These are phyloP conservation scores for Micrasema minimum DNA, from an alignment of 1,140 invertebrate species.

Conservation along the genomic window DNA sequence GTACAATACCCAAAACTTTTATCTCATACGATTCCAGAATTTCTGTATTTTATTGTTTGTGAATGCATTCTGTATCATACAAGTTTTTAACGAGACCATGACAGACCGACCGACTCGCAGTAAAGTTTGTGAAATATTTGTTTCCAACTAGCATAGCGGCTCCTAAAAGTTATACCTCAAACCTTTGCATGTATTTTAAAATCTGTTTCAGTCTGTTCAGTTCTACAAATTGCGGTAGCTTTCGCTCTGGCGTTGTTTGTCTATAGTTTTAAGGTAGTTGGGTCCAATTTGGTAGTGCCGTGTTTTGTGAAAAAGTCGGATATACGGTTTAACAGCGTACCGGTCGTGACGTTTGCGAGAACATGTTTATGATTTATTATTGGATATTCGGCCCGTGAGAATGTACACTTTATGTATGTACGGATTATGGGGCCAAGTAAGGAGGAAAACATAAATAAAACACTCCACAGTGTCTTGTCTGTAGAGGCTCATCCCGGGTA, in stretches of 20 bases:
- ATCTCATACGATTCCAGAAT: too few relatives aligned
- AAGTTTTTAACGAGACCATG: slow-evolving; percentile 11
- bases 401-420: not conserved
- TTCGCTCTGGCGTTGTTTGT: slow-evolving; percentile 18
- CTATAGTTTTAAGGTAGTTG: slow-evolving; percentile 5
- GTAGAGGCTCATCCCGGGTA: slow-evolving; percentile 15
- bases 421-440: slow-evolving; percentile 9
- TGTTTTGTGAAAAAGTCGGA: slow-evolving; percentile 35
- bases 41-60: too few relatives aligned
- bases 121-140: slow-evolving; percentile 20
- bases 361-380: slow-evolving; percentile 38
- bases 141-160: not conserved
- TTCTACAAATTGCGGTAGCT: slow-evolving; percentile 20
- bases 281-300: slow-evolving; percentile 16
- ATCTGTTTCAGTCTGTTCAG: slow-evolving; percentile 22
- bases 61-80: too few relatives aligned
- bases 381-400: slow-evolving; percentile 24
- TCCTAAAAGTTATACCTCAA: not conserved
- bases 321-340: slow-evolving; percentile 21
- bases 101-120: not conserved
- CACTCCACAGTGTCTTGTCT: slow-evolving; percentile 3
- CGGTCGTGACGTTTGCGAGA: slow-evolving; percentile 23
- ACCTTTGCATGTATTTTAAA: slow-evolving; percentile 28
- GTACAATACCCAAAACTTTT: too few relatives aligned
- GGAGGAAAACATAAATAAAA: slow-evolving; percentile 16